Evolutionary conservation across 2,888 invertebrate genomes (phyloP).

Genomic region (Euproctis similis): DNA sequence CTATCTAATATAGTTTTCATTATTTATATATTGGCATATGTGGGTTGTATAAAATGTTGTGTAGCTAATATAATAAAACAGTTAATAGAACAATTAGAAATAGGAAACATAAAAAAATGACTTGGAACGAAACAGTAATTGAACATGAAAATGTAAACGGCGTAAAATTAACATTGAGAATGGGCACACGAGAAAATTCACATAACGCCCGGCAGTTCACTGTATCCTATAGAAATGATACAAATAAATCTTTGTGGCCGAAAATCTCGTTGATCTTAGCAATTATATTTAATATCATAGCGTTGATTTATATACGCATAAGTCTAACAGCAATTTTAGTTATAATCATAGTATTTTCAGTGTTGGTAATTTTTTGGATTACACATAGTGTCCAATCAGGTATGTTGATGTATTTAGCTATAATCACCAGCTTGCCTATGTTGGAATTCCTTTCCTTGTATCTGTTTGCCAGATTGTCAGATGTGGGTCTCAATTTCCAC

Average conservation of each 20-base stretch:
- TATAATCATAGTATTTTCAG: constrained; percentile 47
- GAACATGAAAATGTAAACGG: constrained; percentile 60
- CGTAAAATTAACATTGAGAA: constrained; percentile 41
- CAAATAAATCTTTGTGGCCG: constrained; percentile 40
- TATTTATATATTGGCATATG: no score
- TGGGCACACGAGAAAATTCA: constrained; percentile 35
- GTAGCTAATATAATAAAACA: no score
- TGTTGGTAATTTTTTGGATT: constrained; percentile 57
- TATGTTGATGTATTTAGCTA: no score
- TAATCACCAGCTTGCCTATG: no score
- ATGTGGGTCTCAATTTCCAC: no score
- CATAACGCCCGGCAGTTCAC: constrained; percentile 52
- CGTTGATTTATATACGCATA: constrained; percentile 44
- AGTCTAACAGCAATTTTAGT: constrained; percentile 46
- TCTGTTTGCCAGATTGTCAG: no score
- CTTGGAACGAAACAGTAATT: constrained; percentile 18
- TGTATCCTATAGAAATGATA: constrained; percentile 48
- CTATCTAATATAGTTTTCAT: not conserved
- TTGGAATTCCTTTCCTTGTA: no score
- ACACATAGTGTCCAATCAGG: constrained; percentile 67
- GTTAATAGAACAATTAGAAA: no score
- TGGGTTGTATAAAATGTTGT: no score
- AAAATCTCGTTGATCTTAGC: constrained; percentile 45
- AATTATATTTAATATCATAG: constrained; percentile 49
- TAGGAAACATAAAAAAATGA: no score